A percentile compares a stretch with the other conserved stretches of the same genome.
Evolutionary conservation across 2,888 invertebrate species (phyloP).

Genomic region (Cepaea hortensis): DNA sequence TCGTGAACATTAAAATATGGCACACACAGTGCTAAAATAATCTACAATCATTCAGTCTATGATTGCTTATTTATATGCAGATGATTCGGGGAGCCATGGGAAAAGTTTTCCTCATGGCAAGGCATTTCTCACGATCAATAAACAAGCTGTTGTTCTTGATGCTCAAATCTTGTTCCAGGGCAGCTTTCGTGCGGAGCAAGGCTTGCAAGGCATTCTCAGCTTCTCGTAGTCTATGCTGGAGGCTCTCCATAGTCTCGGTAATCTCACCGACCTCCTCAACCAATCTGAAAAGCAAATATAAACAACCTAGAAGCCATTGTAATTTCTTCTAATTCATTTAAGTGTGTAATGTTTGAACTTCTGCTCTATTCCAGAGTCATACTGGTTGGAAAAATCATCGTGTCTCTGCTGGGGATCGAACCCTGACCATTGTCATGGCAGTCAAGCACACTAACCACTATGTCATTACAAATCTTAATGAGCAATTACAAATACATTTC

Average conservation of each 20-base stretch:
- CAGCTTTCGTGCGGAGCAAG: conserved; percentile 87
- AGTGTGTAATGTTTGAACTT: no score
- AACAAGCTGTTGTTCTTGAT: conserved; percentile 92
- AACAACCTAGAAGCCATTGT: no score
- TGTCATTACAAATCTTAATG: no score
- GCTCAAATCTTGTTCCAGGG: conserved; percentile 89
- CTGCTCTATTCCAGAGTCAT: no score
- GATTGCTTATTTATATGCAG: conserved; percentile 58
- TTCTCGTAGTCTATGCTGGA: conserved; percentile 86
- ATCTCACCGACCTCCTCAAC: conserved; percentile 91
- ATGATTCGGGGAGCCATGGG: conserved; percentile 79
- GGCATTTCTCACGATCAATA: conserved; percentile 95
- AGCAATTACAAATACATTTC: no score
- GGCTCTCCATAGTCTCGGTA: conserved; percentile 86
- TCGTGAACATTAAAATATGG: no score
- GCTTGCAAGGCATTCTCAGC: conserved; percentile 77
- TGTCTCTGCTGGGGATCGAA: no score
- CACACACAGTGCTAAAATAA: no score
- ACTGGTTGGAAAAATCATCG: no score
- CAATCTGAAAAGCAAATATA: conserved; percentile 79
- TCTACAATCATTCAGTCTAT: background rate
- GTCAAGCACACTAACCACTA: no score
- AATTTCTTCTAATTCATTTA: no score
- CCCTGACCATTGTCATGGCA: no score
- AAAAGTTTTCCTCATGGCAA: conserved; percentile 92